Evolutionary conservation across 2,888 invertebrate genomes (phyloP).

Genomic region (Euzetes globulus): DNA sequence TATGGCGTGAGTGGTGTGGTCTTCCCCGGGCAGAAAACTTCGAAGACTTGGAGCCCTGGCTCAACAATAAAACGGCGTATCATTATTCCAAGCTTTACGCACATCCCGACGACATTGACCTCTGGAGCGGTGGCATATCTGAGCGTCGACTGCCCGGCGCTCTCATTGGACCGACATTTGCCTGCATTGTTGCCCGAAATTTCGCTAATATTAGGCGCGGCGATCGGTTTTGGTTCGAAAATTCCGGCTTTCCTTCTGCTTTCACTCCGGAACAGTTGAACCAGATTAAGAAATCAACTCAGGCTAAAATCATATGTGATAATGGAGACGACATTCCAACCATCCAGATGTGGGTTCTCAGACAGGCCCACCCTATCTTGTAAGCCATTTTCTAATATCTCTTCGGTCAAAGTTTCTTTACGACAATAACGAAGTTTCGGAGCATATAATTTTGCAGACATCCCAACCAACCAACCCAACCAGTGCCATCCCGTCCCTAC

Average conservation of each 20-base stretch:
- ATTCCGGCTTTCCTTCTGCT: slow-evolving; percentile 81
- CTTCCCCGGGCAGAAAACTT: slow-evolving; percentile 43
- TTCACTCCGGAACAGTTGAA: slow-evolving; percentile 75
- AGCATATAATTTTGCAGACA: too few species aligned
- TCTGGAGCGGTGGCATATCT: slow-evolving; percentile 89
- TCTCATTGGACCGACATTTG: slow-evolving; percentile 87
- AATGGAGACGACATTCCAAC: slow-evolving; percentile 86
- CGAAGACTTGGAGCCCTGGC: slow-evolving; percentile 59
- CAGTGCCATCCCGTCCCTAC: too few species aligned
- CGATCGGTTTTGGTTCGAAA: slow-evolving; percentile 89
- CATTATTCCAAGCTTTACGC: slow-evolving; percentile 49
- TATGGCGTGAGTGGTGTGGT: slow-evolving; percentile 46
- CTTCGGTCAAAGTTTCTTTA: too few species aligned
- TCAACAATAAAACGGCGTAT: slow-evolving; percentile 54
- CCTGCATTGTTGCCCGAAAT: slow-evolving; percentile 81
- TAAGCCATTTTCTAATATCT: too few species aligned
- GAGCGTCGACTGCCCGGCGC: slow-evolving; percentile 80
- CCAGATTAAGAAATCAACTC: slow-evolving; percentile 69
- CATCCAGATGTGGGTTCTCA: slow-evolving; percentile 82
- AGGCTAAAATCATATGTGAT: slow-evolving; percentile 80
- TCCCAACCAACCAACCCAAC: too few species aligned
- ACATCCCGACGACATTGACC: slow-evolving; percentile 81
- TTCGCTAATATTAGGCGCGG: slow-evolving; percentile 68
- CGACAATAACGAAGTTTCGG: too few species aligned
- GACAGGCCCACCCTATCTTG: slow-evolving; percentile 57